Base-by-base conservation (phyloP, 2,113 vertebrate genomes). In the Microtus ochrogaster region DNA sequence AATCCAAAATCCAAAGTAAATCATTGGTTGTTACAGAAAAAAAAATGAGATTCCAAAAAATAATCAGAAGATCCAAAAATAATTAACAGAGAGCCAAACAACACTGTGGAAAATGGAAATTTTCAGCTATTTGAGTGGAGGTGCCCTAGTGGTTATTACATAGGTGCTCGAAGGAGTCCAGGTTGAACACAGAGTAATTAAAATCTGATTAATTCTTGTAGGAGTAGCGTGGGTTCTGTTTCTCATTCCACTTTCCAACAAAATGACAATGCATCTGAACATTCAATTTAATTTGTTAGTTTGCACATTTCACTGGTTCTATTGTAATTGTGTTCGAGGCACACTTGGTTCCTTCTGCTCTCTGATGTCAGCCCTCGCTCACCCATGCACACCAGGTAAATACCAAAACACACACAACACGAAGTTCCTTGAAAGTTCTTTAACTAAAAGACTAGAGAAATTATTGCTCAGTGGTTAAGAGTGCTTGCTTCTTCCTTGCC, bases 1-100 rank as follows among this genome's bases (percentile, higher is more conserved):
- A 55, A 55, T 55, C 58, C 9, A 90, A 88, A 97, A 55, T 55
- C 61, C 9, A 90, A 88, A 97, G 89, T 97, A 98, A 98, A 97
- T 86, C 97, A 74, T 94, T 98, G 94, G 21, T 55, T 93, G 77
- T 84, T 95, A 72, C n/a, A 72, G 76, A 92, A 96, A 17, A 55
- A 52, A 89, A 98, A 98, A 98, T 94, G 4, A 98, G 83, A 65
- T 96, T 94, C 78, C 97, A 90, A 39, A 98, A 39, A 98, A 89
- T 88, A 98, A 86, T 97, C 92, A 97, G 89, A 98, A 97, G 82
- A 47, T n/a, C 70, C 82, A 93, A 92, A 98, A 97, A 90, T 92
- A 89, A 98, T 97, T 97, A 97, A 93, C 95, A 92, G 74, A 91
- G 94, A 92, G 49, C 72, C 93, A 97, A 44, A 82, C 77, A 72